phyloP scores from a whole-genome alignment of 2,888 invertebrate species.

The Kryphioiulus occultus region DNA sequence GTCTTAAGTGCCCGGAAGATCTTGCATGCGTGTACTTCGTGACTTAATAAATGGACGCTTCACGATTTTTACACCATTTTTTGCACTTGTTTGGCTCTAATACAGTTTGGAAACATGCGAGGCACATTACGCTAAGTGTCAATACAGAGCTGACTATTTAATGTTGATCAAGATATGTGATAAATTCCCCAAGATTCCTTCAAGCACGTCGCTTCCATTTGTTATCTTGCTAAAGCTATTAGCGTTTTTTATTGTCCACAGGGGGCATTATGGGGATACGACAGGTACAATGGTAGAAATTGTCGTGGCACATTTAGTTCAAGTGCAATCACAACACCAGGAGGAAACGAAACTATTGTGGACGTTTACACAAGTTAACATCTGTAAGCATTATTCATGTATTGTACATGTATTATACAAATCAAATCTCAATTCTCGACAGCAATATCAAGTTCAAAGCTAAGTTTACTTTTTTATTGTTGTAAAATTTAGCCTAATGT shows the following conservation, averaged over 20 bases:
- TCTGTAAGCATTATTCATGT: neutral
- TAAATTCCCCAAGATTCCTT: neutral
- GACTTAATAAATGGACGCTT: neutral
- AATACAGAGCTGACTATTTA: neutral
- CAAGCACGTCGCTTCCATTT: conserved; percentile 6
- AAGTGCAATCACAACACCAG: neutral
- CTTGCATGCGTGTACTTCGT: neutral
- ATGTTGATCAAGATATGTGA: neutral
- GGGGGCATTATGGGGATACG: conserved; percentile 2
- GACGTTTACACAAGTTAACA: neutral
- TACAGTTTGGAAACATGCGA: neutral
- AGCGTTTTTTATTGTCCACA: neutral
- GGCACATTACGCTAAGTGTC: conserved; percentile 10
- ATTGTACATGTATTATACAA: neutral
- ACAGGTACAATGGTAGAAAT: neutral
- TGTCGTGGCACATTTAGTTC: neutral
- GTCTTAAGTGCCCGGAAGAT: neutral
- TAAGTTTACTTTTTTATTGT: neutral
- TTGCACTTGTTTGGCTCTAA: neutral
- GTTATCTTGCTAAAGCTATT: neutral
- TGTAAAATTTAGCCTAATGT: neutral
- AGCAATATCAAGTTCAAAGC: neutral
- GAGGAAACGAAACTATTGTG: neutral
- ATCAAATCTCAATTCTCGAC: neutral
- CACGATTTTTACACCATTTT: neutral